These are phyloP conservation scores for Gordius sp. DNA, from an alignment of 2,888 invertebrate genomes.

Conservation along the genomic window DNA sequence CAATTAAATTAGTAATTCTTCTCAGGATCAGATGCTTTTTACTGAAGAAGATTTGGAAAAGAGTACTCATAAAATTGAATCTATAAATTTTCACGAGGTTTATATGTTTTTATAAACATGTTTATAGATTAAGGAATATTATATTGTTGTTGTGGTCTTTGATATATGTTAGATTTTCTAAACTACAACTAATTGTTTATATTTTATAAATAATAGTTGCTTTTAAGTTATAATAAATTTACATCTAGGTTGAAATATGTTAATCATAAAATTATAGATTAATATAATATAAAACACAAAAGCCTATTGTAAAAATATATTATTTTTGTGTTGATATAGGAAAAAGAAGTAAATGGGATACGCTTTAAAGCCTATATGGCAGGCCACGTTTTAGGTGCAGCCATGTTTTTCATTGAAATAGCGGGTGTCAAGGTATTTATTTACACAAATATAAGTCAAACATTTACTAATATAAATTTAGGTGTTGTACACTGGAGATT, in stretches of 20 bases:
- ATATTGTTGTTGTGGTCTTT: too few species aligned
- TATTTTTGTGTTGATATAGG: slow-evolving; percentile 31
- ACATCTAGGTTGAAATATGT: neutral
- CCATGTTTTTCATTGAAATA: slow-evolving; percentile 99
- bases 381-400: slow-evolving; percentile 89
- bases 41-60: slow-evolving; percentile 84
- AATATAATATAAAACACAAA: neutral
- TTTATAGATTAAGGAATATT: too few species aligned
- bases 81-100: slow-evolving; percentile 54
- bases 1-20: neutral
- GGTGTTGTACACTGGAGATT: slow-evolving; percentile 71
- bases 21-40: slow-evolving; percentile 62
- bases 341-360: slow-evolving; percentile 71
- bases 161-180: too few species aligned
- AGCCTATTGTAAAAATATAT: neutral
- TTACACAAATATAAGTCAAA: too few species aligned
- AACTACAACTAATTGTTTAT: too few species aligned
- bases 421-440: slow-evolving; percentile 61
- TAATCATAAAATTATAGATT: too few species aligned
- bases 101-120: too few species aligned
- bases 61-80: slow-evolving; percentile 95
- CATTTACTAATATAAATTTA: too few species aligned
- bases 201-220: slow-evolving; percentile 11
- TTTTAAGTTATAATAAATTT: slow-evolving; percentile 4
- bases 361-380: slow-evolving; percentile 97